phyloP scores from a whole-genome alignment of 2,888 invertebrate genomes.

The Cryptus viduatorius region DNA sequence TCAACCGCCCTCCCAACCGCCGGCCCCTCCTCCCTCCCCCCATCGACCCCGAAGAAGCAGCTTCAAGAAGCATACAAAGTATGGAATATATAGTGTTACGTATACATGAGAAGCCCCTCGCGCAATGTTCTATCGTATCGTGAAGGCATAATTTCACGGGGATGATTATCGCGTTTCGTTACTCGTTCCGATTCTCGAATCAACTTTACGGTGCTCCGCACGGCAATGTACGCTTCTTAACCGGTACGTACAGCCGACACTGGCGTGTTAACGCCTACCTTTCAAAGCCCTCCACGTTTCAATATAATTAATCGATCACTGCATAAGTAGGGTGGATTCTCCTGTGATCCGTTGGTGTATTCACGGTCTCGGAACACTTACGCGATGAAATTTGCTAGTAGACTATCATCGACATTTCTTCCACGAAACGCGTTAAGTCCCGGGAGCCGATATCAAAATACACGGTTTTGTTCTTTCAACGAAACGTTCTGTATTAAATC shows the following conservation, averaged over 20 bases:
- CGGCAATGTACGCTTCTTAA: conserved; percentile 5
- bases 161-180: conserved; percentile 38
- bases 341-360: background rate
- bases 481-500: no score
- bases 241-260: background rate
- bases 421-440: no score
- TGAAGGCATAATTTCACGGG: conserved; percentile 51
- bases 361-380: background rate
- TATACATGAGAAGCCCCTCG: conserved; percentile 1
- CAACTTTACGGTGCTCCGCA: background rate
- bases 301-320: conserved; percentile 52
- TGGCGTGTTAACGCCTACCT: conserved; percentile 21
- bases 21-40: no score
- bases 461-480: no score
- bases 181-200: conserved; percentile 19
- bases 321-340: conserved; percentile 19
- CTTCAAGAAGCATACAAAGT: background rate
- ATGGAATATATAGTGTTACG: background rate
- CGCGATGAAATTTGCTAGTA: background rate
- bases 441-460: no score
- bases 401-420: no score
- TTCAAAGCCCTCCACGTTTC: conserved; percentile 19
- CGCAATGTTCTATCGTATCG: conserved; percentile 20
- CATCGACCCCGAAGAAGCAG: conserved; percentile 5
- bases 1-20: no score